phyloP scores from a whole-genome alignment of 1,140 invertebrate species.

The Calycopis cecrops region DNA sequence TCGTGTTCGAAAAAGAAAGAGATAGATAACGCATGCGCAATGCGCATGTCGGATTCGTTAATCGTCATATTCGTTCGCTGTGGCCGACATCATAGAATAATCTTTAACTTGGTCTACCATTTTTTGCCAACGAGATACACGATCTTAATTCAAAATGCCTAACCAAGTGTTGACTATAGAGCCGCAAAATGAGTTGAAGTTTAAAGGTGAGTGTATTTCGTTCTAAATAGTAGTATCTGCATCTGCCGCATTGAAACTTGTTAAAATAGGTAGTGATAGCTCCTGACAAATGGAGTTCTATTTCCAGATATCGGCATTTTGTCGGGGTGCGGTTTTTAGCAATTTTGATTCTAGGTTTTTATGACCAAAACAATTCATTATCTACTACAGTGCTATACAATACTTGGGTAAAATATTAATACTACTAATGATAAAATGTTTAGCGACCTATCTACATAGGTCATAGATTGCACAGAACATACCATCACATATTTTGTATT shows the following conservation, averaged over 20 bases:
- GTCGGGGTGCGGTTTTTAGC: slow-evolving; percentile 64
- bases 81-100: slow-evolving; percentile 57
- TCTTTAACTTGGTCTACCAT: slow-evolving; percentile 48
- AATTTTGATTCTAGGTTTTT: slow-evolving; percentile 12
- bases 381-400: too few species aligned
- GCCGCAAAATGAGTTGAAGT: slow-evolving; percentile 83
- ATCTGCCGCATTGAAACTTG: slow-evolving; percentile 59
- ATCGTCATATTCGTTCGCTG: slow-evolving; percentile 52
- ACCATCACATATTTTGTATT: not conserved
- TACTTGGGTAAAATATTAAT: not conserved
- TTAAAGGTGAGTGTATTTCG: slow-evolving; percentile 78
- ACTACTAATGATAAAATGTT: slow-evolving; percentile 3
- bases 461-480: not conserved
- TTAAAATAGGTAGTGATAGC: slow-evolving; percentile 60
- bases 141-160: slow-evolving; percentile 69
- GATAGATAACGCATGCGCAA: slow-evolving; percentile 49
- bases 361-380: not conserved
- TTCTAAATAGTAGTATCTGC: slow-evolving; percentile 34
- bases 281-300: slow-evolving; percentile 74
- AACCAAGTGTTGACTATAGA: slow-evolving; percentile 83
- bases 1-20: slow-evolving; percentile 31
- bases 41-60: slow-evolving; percentile 62
- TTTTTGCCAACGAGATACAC: slow-evolving; percentile 54
- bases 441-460: not conserved
- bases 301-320: slow-evolving; percentile 70